Conservation (phyloP, 2,113 vertebrate species). For the Rhabdomys dilectus region DNA sequence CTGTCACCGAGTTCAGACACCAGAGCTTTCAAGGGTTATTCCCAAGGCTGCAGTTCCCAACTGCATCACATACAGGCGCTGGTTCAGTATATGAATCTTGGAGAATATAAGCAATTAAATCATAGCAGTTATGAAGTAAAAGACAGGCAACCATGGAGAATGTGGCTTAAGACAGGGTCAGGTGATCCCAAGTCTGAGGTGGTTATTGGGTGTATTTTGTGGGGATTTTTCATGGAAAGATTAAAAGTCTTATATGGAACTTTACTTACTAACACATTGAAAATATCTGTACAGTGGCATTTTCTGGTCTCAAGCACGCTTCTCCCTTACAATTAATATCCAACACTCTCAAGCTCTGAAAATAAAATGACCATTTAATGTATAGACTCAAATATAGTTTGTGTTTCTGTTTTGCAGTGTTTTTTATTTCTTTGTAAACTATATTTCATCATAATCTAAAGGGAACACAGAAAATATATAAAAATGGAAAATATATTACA, state of each 20-base stretch:
- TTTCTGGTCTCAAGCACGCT: not conserved
- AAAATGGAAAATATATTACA: not conserved
- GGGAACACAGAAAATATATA: not conserved
- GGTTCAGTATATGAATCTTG: too few relatives aligned
- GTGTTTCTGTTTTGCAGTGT: not conserved
- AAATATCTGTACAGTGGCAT: not conserved
- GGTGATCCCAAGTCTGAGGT: not conserved
- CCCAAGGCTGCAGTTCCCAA: accelerated
- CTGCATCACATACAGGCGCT: not conserved
- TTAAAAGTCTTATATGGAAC: not conserved
- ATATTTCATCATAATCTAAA: not conserved
- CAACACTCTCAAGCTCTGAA: slow-evolving; percentile 3
- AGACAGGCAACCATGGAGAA: not conserved
- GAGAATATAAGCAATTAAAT: not conserved
- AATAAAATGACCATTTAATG: not conserved
- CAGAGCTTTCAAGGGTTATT: not conserved
- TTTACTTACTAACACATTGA: not conserved
- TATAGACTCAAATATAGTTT: not conserved
- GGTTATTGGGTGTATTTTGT: not conserved
- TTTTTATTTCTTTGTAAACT: not conserved
- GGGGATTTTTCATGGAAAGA: not conserved
- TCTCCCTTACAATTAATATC: not conserved
- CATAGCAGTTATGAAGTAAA: not conserved
- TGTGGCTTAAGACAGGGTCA: not conserved
- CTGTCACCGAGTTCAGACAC: not conserved